These are phyloP conservation scores for Drosophila anceps DNA, from an alignment of 2,888 invertebrate genomes.

Conservation along the genomic window DNA sequence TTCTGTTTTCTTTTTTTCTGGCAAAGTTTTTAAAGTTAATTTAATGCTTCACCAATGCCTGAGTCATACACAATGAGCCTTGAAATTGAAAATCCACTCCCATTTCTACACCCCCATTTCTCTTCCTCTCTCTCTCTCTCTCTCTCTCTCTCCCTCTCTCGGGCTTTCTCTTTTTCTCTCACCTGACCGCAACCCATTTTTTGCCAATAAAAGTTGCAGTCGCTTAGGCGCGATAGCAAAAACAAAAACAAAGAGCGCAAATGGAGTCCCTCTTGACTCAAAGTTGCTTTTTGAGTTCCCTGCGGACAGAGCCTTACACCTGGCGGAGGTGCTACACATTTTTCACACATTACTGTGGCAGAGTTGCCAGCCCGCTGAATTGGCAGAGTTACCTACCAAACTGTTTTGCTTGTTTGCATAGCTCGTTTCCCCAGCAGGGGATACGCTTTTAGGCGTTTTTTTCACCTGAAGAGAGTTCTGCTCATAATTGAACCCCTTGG, in stretches of 20 bases:
- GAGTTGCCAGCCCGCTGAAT: conserved; percentile 12
- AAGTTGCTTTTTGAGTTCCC: conserved; percentile 48
- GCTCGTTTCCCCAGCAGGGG: conserved; percentile 21
- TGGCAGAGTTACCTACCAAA: conserved; percentile 22
- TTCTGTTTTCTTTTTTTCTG: conserved; percentile 10
- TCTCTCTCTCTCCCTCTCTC: neutral
- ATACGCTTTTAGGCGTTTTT: conserved; percentile 52
- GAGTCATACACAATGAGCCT: conserved; percentile 70
- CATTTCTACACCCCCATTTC: neutral
- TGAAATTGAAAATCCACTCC: conserved; percentile 57
- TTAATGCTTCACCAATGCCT: conserved; percentile 69
- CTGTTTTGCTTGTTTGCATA: conserved; percentile 37
- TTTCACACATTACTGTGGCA: conserved; percentile 34
- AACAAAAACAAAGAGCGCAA: conserved; percentile 12
- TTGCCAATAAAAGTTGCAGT: conserved; percentile 48
- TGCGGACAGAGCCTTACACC: conserved; percentile 42
- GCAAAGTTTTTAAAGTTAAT: conserved; percentile 75
- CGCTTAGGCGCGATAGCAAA: conserved; percentile 55
- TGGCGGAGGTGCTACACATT: conserved; percentile 20
- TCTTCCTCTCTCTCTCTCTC: neutral
- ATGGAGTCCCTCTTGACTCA: conserved; percentile 14
- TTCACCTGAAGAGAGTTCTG: conserved; percentile 45
- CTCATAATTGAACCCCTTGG: conserved; percentile 76
- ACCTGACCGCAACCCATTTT: conserved; percentile 44
- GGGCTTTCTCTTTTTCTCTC: neutral